Evolutionary conservation across 2,113 vertebrate species (phyloP), one percentile per base, ranked within the genome.

Genomic region (Podocnemis expansa): DNA sequence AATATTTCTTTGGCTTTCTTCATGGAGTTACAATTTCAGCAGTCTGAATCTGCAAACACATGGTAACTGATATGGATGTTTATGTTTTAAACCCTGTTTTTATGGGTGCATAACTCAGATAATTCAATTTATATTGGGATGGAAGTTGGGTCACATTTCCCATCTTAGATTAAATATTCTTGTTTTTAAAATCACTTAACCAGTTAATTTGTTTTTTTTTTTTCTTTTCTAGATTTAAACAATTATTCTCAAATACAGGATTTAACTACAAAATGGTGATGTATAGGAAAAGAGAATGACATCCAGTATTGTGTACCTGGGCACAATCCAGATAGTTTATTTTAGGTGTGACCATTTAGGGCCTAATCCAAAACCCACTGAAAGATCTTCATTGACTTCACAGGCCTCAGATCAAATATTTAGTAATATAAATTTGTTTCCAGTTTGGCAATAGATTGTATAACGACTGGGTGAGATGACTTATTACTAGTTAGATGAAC

Each of bases 401-500:
- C 9, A 21, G 21, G 52, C 0, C 0, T 5, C 67, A 16, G 1
- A 7, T 54, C 43, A 84, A 16, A 52, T 4, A 51, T 6, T 41
- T 25, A 78, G 9, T 21, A 52, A 82, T n/a, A 38, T 16, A 38
- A 8, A 70, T 19, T 55, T 43, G 0, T 49, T 2, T 73, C 38
- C 27, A 73, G 22, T 73, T 55, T 49, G 55, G 51, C 17, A 52
- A 19, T 47, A 10, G 25, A 58, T 2, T 2, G 2, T 55, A 16
- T 58, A 58, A 58, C 12, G 24, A 38, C 3, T 78, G 73, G n/a
- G 31, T 87, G 51, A 80, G 78, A 87, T 58, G 2, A 84, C 2
- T 78, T 29, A 17, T 31, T 80, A 22, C 4, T 31, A 84, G 79
- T 21, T 11, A 89, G 60, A 70, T 29, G 25, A n/a, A 14, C 14